These are phyloP conservation scores for Triplophysa bombifrons DNA, from an alignment of 2,797 vertebrate genomes.

Conservation along the genomic window DNA sequence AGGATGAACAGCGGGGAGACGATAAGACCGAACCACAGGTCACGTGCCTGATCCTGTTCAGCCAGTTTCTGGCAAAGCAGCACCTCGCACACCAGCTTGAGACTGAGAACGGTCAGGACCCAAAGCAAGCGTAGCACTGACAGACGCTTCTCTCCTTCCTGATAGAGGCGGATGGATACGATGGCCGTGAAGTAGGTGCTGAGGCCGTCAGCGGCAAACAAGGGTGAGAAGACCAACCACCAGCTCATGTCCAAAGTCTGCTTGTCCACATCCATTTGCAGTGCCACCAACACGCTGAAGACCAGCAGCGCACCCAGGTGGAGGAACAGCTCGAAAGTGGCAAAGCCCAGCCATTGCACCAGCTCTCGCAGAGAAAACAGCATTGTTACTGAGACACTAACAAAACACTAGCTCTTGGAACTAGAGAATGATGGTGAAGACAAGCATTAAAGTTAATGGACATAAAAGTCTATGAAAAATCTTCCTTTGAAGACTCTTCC, in stretches of 20 bases:
- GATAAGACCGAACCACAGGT: constrained; percentile 94
- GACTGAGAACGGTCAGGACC: constrained; percentile 95
- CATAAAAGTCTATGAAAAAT: constrained; percentile 17
- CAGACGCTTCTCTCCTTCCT: constrained; percentile 95
- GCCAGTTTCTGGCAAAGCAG: constrained; percentile 96
- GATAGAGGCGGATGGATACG: constrained; percentile 95
- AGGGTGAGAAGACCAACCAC: constrained; percentile 92
- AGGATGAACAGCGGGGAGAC: constrained; percentile 95
- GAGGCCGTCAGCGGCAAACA: constrained; percentile 95
- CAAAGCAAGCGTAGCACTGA: constrained; percentile 94
- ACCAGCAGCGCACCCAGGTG: constrained; percentile 87
- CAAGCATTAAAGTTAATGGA: constrained; percentile 11
- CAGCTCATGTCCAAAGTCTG: constrained; percentile 80
- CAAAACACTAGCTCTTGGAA: not conserved
- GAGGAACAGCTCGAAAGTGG: constrained; percentile 94
- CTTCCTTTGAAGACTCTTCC: constrained; percentile 2
- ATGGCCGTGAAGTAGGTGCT: constrained; percentile 98
- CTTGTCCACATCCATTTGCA: constrained; percentile 86
- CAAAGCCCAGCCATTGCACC: constrained; percentile 97
- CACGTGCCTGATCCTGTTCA: constrained; percentile 81
- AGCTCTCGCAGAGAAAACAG: constrained; percentile 93
- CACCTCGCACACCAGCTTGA: constrained; percentile 98
- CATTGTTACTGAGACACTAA: constrained; percentile 70
- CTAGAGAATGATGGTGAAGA: not conserved
- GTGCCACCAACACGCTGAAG: constrained; percentile 89